Percentiles rank a stretch among this genome's conserved stretches.
Evolutionary conservation across 2,113 vertebrate species (phyloP).

Genomic region (Octodon degus): DNA sequence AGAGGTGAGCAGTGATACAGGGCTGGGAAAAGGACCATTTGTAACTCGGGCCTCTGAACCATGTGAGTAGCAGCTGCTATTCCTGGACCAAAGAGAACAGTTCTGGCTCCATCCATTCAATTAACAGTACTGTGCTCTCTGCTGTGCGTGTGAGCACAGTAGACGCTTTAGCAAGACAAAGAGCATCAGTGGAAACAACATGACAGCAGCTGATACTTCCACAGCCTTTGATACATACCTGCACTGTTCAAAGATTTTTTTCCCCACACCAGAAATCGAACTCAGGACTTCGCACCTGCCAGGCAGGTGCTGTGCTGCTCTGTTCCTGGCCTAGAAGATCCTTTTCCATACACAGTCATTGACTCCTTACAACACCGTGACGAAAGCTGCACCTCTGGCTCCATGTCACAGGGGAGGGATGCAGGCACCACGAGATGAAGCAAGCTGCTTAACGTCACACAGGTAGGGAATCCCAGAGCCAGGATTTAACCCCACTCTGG

Average conservation of each 20-base stretch:
- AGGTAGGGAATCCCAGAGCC: neutral
- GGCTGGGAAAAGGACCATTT: neutral
- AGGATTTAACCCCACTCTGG: neutral
- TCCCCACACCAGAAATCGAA: too few relatives aligned
- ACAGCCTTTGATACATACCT: neutral
- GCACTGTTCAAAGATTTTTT: neutral
- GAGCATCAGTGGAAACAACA: neutral
- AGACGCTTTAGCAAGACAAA: slow-evolving; percentile 20
- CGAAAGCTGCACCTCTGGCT: neutral
- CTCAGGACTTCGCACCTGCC: too few relatives aligned
- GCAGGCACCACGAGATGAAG: neutral
- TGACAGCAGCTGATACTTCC: neutral
- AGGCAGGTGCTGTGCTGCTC: too few relatives aligned
- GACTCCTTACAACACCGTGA: neutral
- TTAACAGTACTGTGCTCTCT: slow-evolving; percentile 45
- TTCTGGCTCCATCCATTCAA: slow-evolving; percentile 36
- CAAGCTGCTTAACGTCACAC: neutral
- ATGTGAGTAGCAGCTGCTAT: slow-evolving; percentile 7
- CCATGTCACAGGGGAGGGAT: neutral
- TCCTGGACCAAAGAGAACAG: slow-evolving; percentile 47
- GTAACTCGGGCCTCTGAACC: slow-evolving; percentile 9
- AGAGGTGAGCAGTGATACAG: neutral
- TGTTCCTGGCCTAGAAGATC: neutral
- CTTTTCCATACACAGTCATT: neutral
- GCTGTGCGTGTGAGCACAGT: neutral